These are phyloP conservation scores for Hippocampus kuda DNA, from an alignment of 2,797 vertebrate genomes.

Conservation along the genomic window DNA sequence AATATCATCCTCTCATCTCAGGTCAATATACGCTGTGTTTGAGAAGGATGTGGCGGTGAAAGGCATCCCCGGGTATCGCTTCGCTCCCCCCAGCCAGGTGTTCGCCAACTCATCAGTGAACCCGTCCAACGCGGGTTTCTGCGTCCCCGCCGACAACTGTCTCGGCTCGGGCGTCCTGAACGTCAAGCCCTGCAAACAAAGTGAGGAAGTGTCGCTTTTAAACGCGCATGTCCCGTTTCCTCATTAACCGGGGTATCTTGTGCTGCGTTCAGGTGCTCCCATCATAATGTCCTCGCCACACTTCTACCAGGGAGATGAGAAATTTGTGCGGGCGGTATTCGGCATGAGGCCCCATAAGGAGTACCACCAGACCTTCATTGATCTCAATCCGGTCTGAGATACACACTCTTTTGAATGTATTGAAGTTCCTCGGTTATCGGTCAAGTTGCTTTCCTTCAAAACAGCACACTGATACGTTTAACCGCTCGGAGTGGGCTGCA, in stretches of 20 bases:
- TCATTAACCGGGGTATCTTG: neutral
- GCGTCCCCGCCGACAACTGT: conserved; percentile 79
- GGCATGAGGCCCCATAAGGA: conserved; percentile 83
- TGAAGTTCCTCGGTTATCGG: neutral
- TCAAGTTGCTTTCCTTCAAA: neutral
- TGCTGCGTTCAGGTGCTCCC: conserved; percentile 72
- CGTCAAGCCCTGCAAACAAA: conserved; percentile 80
- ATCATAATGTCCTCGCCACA: conserved; percentile 92
- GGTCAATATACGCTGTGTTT: conserved; percentile 80
- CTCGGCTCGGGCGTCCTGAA: conserved; percentile 82
- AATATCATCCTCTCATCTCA: conserved; percentile 35
- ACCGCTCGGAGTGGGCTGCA: no score
- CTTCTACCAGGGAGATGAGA: conserved; percentile 87
- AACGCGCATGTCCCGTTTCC: no score
- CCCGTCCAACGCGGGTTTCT: conserved; percentile 87
- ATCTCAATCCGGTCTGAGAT: conserved; percentile 81
- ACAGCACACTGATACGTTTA: no score
- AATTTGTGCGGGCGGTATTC: conserved; percentile 66
- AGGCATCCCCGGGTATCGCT: conserved; percentile 77
- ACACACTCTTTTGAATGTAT: neutral
- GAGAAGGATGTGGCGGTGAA: conserved; percentile 71
- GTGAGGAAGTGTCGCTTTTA: conserved; percentile 49
- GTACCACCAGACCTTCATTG: conserved; percentile 77
- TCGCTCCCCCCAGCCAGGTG: conserved; percentile 70
- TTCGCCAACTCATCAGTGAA: conserved; percentile 76